Evolutionary conservation across 2,797 vertebrate species (phyloP), one percentile per base, ranked within the genome.

Genomic region (Clarias platycephalus): DNA sequence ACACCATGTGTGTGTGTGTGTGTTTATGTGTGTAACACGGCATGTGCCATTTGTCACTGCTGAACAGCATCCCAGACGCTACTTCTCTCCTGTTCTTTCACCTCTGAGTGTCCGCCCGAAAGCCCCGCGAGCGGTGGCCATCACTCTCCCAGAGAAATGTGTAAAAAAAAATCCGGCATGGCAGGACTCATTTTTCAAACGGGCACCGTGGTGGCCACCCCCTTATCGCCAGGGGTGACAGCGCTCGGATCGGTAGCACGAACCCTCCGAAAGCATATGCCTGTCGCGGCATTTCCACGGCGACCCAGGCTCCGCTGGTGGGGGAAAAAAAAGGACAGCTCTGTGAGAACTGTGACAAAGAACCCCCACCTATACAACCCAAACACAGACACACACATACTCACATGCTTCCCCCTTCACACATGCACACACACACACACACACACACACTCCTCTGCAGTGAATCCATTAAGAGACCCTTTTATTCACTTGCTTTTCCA

Each of bases 231-330:
- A 77, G 68, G 86, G 88, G 87, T 86, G 87, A 88, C 88, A 85
- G 85, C 60, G 55, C 84, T 83, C 86, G 80, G 85, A 89, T 87
- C 83, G 82, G 83, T 71, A 70, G 26, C 81, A 81, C 78, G 76
- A 86, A 89, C 82, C 83, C 76, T 85, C 86, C 84, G 28, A 87
- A 85, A 88, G 86, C 88, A 86, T 89, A 89, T 90, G 87, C 86
- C 86, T 86, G 88, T 87, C 85, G 83, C 88, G 88, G 86, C 87
- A 90, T 89, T 88, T 89, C 85, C 87, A 88, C 79, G 7, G 80
- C 79, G 87, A 88, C 85, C 81, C 80, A 8, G 84, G 81, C 87
- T 84, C 81, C 82, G 72, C 86, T 88, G 83, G 86, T 85, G 86
- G 84, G 84, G 70, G 83, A 87, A 71, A 62, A 72, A 83, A 87